These are phyloP conservation scores for Drosophila albomicans DNA, from an alignment of 1,140 invertebrate species.

Conservation along the genomic window DNA sequence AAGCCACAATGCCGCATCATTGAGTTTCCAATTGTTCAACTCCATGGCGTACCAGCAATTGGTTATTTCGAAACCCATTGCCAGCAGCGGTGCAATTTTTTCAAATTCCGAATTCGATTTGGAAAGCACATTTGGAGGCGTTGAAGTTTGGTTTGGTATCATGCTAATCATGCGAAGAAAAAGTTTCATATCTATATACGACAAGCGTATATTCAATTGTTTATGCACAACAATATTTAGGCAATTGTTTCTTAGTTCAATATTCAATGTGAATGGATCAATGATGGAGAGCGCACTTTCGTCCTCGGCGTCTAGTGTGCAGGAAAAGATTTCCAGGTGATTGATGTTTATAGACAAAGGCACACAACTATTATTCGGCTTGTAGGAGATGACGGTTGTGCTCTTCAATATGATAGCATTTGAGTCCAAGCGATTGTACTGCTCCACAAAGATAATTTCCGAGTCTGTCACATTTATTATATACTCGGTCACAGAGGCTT, in stretches of 20 bases:
- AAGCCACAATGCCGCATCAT: slow-evolving; percentile 94
- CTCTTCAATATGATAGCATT: slow-evolving; percentile 98
- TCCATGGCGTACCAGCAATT: slow-evolving; percentile 91
- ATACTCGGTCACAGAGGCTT: slow-evolving; percentile 87
- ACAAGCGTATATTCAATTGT: slow-evolving; percentile 93
- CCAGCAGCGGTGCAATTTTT: slow-evolving; percentile 77
- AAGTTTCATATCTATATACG: slow-evolving; percentile 97
- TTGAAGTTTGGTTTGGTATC: slow-evolving; percentile 91
- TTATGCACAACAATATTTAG: slow-evolving; percentile 87
- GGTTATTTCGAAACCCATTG: slow-evolving; percentile 89
- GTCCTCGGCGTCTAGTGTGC: slow-evolving; percentile 95
- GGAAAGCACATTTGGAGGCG: slow-evolving; percentile 85
- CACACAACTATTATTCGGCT: slow-evolving; percentile 89
- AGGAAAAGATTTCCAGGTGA: slow-evolving; percentile 97
- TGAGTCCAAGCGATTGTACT: slow-evolving; percentile 93
- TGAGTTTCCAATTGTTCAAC: slow-evolving; percentile 89
- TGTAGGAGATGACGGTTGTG: slow-evolving; percentile 94
- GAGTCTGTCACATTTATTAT: slow-evolving; percentile 98
- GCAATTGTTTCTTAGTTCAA: slow-evolving; percentile 87
- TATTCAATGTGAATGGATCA: slow-evolving; percentile 94
- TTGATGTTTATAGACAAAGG: slow-evolving; percentile 95
- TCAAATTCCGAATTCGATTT: slow-evolving; percentile 68
- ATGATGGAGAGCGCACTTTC: slow-evolving; percentile 98
- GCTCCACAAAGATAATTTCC: slow-evolving; percentile 97
- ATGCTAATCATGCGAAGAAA: slow-evolving; percentile 95